Base-by-base conservation (phyloP, 2,888 invertebrate genomes). In the Erebia aethiops region DNA sequence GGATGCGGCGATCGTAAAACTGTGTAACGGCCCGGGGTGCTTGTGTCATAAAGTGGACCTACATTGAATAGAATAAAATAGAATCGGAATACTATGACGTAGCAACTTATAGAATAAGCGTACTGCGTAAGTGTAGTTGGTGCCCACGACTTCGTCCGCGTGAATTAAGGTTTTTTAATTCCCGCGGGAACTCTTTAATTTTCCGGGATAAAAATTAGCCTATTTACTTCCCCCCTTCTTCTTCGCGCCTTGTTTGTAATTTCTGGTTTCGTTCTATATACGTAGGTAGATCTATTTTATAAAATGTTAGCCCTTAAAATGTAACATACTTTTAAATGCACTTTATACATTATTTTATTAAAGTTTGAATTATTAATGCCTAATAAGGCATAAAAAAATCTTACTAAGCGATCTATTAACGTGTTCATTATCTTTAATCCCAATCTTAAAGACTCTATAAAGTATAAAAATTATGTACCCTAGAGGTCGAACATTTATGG, bases 1-100 rank as follows among this genome's bases (percentile, higher is more conserved):
- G 84, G 86, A 86, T 86, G 86, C 79, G 79, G 80, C 77, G 82
- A 74, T 90, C 91, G 87, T 91, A 92, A 92, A 92, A 79, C 79
- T 79, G 77, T 80, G 85, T 85, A 83, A 84, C 82, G 78, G 83
- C 84, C 78, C 88, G 82, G 87, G 87, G 86, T 89, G 88, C 82
- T 80, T 75, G 79, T 77, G 84, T 80, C 86, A 86, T 92, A 92
- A 92, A 90, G 81, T 78, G 79, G 82, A 82, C 80, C 81, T 81
- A 83, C 81, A 83, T 71, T 67, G 63, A 70, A 70, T 65, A 70
- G 64, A 71, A 67, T 70, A 69, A 65, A 71, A 73, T 87, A 84
- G 84, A 85, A 84, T 86, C 84, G 84, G 85, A 85, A 84, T 81
- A 80, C 77, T 74, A 74, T 35, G 7, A 35, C 35, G 35, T 35